Evolutionary conservation across 2,113 vertebrate genomes (phyloP).

Genomic region (Dicerorhinus sumatrensis): DNA sequence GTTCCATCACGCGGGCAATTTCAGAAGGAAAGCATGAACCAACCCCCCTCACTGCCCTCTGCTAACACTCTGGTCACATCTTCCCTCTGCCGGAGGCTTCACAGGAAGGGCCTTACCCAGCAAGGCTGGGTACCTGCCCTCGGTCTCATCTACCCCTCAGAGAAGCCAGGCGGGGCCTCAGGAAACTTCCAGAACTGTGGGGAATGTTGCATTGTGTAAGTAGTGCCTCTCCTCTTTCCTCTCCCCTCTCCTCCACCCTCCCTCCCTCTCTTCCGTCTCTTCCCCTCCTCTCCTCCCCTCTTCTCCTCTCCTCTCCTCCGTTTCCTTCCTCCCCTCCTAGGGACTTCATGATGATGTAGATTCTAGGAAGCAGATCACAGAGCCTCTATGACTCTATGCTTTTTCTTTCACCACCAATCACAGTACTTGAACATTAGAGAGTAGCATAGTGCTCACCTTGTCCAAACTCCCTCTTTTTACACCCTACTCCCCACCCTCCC

Average conservation of each 20-base stretch:
- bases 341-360: too few species aligned
- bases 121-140: background rate
- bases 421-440: background rate
- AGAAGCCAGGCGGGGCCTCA: background rate
- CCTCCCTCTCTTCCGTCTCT: rapidly evolving
- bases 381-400: rapidly evolving
- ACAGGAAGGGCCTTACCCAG: too few species aligned
- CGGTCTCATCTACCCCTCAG: background rate
- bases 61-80: background rate
- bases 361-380: background rate
- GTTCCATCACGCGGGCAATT: rapidly evolving
- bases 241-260: rapidly evolving
- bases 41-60: rapidly evolving
- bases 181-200: background rate
- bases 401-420: background rate
- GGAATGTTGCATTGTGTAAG: background rate
- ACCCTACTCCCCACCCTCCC: too few species aligned
- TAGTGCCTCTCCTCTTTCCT: background rate
- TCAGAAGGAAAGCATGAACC: background rate
- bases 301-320: rapidly evolving
- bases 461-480: background rate
- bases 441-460: rapidly evolving
- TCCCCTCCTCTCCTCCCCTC: background rate
- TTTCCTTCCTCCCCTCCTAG: background rate
- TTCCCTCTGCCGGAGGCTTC: background rate